Evolutionary conservation across 2,888 invertebrate species (phyloP).

Genomic region (Pheosia gnoma): DNA sequence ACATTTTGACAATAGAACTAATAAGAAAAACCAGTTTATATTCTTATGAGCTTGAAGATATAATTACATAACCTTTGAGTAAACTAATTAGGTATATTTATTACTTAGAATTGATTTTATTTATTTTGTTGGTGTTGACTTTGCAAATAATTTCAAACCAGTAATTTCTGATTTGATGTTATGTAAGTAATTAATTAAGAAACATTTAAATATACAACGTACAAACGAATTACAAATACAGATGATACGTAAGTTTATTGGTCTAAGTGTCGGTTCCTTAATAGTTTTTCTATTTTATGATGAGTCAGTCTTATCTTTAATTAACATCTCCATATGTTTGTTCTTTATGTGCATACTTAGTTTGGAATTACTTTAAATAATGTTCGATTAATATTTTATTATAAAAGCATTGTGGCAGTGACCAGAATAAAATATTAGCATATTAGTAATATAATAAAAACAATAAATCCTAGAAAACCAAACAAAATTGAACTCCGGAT

Average conservation of each 20-base stretch:
- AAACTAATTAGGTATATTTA: not conserved
- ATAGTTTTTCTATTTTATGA: not conserved
- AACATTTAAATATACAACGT: not conserved
- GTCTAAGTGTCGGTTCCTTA: not conserved
- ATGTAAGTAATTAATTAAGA: not conserved
- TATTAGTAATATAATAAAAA: too few species aligned
- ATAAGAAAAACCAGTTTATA: not conserved
- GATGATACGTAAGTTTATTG: not conserved
- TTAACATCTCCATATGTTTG: not conserved
- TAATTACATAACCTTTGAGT: conserved; percentile 4
- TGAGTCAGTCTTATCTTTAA: not conserved
- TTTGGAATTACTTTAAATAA: too few species aligned
- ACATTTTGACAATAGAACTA: conserved; percentile 6
- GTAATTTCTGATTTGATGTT: not conserved
- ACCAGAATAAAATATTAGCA: too few species aligned
- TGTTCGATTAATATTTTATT: too few species aligned
- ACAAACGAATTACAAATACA: not conserved
- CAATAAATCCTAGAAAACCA: too few species aligned
- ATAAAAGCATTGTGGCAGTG: too few species aligned
- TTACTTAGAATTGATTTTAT: not conserved
- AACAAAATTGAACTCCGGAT: too few species aligned
- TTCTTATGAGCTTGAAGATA: not conserved
- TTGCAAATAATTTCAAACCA: not conserved
- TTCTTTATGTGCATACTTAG: not conserved
- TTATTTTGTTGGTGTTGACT: not conserved